A percentile compares a stretch with the other conserved stretches of the same genome.
Evolutionary conservation across 1,140 invertebrate genomes (phyloP).

Genomic region (Pseudomyrmex sp.): DNA sequence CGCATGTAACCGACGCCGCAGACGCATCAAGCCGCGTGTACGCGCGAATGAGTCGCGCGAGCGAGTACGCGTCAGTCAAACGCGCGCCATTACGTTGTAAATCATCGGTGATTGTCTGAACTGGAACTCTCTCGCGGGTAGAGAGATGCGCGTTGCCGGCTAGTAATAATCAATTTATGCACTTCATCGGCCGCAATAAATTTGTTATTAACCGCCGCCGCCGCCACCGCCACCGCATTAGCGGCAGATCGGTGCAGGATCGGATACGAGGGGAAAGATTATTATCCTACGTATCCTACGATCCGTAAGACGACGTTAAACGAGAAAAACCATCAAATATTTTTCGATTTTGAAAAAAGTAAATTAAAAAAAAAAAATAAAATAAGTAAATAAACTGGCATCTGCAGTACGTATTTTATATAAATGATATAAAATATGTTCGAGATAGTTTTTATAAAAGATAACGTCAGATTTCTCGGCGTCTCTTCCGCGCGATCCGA

Average conservation of each 20-base stretch:
- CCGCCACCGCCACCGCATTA: conserved; percentile 41
- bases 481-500: not conserved
- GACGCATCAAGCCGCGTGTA: conserved; percentile 46
- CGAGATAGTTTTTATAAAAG: not conserved
- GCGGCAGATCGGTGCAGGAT: conserved; percentile 53
- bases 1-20: conserved; percentile 34
- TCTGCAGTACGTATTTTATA: not conserved
- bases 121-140: conserved; percentile 64
- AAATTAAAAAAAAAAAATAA: not conserved
- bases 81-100: conserved; percentile 75
- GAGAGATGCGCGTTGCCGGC: conserved; percentile 49
- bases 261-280: not conserved
- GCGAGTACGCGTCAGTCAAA: conserved; percentile 72
- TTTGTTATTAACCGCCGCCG: conserved; percentile 71
- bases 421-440: too few relatives aligned
- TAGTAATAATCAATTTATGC: conserved; percentile 78
- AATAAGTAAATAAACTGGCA: not conserved
- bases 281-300: not conserved
- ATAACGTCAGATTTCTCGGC: not conserved
- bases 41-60: conserved; percentile 51
- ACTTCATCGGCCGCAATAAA: conserved; percentile 75
- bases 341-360: not conserved
- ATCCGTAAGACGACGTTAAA: not conserved
- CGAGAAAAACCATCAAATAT: not conserved
- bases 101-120: conserved; percentile 76